Conservation (phyloP, 2,113 vertebrate species). For the Electrona antarctica region DNA sequence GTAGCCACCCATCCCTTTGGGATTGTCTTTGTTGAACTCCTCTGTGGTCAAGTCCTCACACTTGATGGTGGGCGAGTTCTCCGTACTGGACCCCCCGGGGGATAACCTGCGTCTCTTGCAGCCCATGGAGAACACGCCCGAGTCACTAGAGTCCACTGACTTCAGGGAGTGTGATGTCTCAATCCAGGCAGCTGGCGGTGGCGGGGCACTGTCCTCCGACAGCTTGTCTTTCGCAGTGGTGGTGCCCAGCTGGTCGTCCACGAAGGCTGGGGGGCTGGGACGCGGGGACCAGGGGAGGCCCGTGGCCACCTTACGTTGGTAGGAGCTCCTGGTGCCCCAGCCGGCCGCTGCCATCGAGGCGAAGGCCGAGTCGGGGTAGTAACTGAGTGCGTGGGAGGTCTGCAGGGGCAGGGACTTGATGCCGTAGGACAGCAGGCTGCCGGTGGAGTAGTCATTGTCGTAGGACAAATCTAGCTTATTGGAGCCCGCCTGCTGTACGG, state of each 20-base stretch:
- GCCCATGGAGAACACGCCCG: slow-evolving; percentile 90
- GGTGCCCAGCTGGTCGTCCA: slow-evolving; percentile 88
- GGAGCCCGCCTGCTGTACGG: slow-evolving; percentile 89
- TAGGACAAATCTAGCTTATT: slow-evolving; percentile 96
- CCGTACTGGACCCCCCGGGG: slow-evolving; percentile 93
- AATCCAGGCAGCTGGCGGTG: slow-evolving; percentile 82
- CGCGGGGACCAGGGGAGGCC: slow-evolving; percentile 94
- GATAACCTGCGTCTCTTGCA: slow-evolving; percentile 95
- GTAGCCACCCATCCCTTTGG: slow-evolving; percentile 97
- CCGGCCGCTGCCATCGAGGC: slow-evolving; percentile 90
- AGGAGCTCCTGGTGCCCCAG: slow-evolving; percentile 89
- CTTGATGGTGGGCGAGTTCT: slow-evolving; percentile 96
- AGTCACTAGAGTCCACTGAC: slow-evolving; percentile 93
- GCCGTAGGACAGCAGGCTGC: slow-evolving; percentile 92
- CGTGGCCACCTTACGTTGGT: slow-evolving; percentile 92
- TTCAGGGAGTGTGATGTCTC: slow-evolving; percentile 94
- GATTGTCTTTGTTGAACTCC: slow-evolving; percentile 94
- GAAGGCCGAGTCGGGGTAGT: slow-evolving; percentile 94
- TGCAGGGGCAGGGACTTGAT: slow-evolving; percentile 97
- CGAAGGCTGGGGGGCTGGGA: slow-evolving; percentile 89
- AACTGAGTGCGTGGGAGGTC: slow-evolving; percentile 92
- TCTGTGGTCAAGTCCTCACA: slow-evolving; percentile 95
- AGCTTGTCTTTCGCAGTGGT: slow-evolving; percentile 88
- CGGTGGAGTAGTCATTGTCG: slow-evolving; percentile 92
- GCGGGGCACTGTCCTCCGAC: slow-evolving; percentile 83